Evolutionary conservation across 2,888 invertebrate species (phyloP).

Genomic region (Thereva unica): DNA sequence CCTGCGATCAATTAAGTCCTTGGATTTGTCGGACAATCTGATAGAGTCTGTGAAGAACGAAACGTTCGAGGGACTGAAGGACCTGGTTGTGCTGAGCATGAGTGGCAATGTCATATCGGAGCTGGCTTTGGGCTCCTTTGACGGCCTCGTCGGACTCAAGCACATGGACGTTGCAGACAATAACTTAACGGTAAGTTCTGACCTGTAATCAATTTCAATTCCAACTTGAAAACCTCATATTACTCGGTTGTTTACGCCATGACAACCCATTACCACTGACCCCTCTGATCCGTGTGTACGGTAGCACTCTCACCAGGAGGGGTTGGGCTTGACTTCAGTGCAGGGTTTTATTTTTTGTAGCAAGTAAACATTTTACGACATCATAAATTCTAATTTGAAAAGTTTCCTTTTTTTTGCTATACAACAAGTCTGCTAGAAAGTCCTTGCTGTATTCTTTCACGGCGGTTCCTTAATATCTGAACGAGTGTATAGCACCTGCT

Average conservation of each 20-base stretch:
- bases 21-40: slow-evolving; percentile 80
- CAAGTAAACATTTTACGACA: slow-evolving; percentile 36
- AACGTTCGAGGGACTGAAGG: slow-evolving; percentile 73
- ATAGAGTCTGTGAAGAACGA: slow-evolving; percentile 73
- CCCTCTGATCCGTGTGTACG: too few species aligned
- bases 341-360: not conserved
- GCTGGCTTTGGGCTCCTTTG: slow-evolving; percentile 73
- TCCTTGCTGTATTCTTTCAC: slow-evolving; percentile 20
- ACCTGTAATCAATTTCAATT: too few species aligned
- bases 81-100: slow-evolving; percentile 71
- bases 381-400: slow-evolving; percentile 41
- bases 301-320: too few species aligned
- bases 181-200: slow-evolving; percentile 67
- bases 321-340: too few species aligned
- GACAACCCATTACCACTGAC: too few species aligned
- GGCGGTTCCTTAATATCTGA: slow-evolving; percentile 29
- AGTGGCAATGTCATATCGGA: slow-evolving; percentile 76
- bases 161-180: slow-evolving; percentile 80
- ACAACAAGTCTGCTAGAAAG: slow-evolving; percentile 11
- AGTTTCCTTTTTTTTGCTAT: slow-evolving; percentile 27
- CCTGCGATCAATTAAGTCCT: slow-evolving; percentile 68
- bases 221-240: too few species aligned
- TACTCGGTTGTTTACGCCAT: too few species aligned
- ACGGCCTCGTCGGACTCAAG: slow-evolving; percentile 73
- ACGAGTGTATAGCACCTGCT: not conserved